These are phyloP conservation scores for Botia almorhae DNA, from an alignment of 2,797 vertebrate genomes.

Conservation along the genomic window DNA sequence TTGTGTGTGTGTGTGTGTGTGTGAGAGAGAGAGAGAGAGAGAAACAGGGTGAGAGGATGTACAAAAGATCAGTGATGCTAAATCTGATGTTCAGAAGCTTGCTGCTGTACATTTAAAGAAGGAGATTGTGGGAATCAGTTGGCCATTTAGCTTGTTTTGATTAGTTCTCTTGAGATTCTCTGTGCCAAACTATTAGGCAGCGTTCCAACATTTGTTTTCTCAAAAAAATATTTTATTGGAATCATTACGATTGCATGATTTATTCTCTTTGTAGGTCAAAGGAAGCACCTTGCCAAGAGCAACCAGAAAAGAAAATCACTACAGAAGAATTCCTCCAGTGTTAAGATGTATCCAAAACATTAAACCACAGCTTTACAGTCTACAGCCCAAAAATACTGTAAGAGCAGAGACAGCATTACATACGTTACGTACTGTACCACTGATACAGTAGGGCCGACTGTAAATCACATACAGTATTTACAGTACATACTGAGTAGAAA, in stretches of 20 bases:
- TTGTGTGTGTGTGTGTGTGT: no score
- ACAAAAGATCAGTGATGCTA: not conserved
- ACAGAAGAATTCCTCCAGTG: no score
- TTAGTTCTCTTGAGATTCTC: conserved; percentile 28
- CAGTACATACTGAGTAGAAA: no score
- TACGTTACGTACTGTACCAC: no score
- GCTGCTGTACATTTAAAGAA: not conserved
- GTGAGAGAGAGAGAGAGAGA: not conserved
- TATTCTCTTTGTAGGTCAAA: not conserved
- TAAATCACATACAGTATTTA: no score
- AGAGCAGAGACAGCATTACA: no score
- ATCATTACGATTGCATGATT: not conserved
- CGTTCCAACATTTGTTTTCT: conserved; percentile 6
- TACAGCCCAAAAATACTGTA: no score
- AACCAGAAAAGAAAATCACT: no score
- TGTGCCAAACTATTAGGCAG: not conserved
- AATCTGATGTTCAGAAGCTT: not conserved
- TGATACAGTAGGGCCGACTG: no score
- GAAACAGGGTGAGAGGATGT: not conserved
- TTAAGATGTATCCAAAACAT: no score
- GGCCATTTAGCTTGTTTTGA: conserved; percentile 40
- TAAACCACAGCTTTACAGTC: no score
- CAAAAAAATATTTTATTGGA: not conserved
- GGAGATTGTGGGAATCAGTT: not conserved
- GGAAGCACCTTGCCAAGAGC: no score